A percentile compares a stretch with the other conserved stretches of the same genome.
These are phyloP conservation scores for Cyrtodaria siliqua DNA, from an alignment of 2,888 invertebrate genomes.

Conservation along the genomic window DNA sequence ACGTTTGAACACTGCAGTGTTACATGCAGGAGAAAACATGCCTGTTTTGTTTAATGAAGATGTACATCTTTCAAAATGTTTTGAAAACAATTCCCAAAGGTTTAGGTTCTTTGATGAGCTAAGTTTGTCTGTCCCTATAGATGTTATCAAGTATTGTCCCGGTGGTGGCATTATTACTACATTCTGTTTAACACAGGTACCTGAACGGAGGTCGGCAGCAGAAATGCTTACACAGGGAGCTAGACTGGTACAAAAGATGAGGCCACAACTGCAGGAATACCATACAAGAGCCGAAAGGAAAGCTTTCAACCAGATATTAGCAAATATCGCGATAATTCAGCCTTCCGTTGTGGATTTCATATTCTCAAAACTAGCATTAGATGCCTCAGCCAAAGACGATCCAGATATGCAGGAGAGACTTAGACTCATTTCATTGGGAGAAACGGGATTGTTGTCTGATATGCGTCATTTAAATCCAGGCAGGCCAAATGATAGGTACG, in stretches of 20 bases:
- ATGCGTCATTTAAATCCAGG: conserved; percentile 49
- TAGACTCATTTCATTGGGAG: conserved; percentile 45
- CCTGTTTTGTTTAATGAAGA: conserved; percentile 44
- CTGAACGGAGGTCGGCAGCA: conserved; percentile 10
- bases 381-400: conserved; percentile 23
- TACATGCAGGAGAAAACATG: not conserved
- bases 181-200: conserved; percentile 3
- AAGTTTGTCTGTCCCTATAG: conserved; percentile 21
- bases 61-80: conserved; percentile 18
- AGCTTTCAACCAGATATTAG: conserved; percentile 31
- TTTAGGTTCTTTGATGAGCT: conserved; percentile 20
- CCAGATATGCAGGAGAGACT: conserved; percentile 45
- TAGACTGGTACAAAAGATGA: conserved; percentile 25
- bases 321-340: conserved; percentile 31
- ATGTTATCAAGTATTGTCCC: conserved; percentile 40
- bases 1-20: not conserved
- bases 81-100: conserved; percentile 18
- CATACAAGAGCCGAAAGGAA: conserved; percentile 41
- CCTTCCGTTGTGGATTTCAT: conserved; percentile 43
- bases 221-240: conserved; percentile 43
- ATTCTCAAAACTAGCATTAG: conserved; percentile 44
- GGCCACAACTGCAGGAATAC: conserved; percentile 30
- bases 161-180: conserved; percentile 23
- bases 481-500: conserved; percentile 38
- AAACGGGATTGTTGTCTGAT: conserved; percentile 33